Conservation (phyloP, 2,797 vertebrate species). For the Menidia menidia region DNA sequence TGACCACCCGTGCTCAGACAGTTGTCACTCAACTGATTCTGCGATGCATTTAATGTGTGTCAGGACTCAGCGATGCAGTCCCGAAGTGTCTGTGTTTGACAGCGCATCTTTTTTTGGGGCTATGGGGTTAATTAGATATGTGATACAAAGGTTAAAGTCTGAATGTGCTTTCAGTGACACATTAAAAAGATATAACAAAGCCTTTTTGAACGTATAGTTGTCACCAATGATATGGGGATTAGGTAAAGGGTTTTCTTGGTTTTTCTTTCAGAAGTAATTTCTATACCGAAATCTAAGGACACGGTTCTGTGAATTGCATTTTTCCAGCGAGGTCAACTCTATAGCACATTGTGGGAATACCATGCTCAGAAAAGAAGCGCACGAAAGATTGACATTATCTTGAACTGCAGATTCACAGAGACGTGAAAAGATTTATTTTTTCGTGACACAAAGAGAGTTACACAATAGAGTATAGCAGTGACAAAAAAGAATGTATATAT, state of each 20-base stretch:
- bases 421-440: background rate
- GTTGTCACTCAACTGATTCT: too few species aligned
- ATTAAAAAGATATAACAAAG: background rate
- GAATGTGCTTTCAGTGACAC: too few species aligned
- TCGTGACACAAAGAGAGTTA: constrained; percentile 21
- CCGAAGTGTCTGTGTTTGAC: too few species aligned
- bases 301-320: background rate
- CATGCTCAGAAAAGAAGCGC: background rate
- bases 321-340: constrained; percentile 27
- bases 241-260: background rate
- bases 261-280: constrained; percentile 2
- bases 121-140: too few species aligned
- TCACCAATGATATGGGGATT: background rate
- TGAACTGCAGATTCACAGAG: constrained; percentile 15
- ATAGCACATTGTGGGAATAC: background rate
- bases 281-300: background rate
- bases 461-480: background rate
- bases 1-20: too few species aligned
- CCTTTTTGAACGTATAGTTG: background rate
- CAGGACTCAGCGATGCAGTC: too few species aligned
- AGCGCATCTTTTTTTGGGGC: too few species aligned
- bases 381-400: background rate
- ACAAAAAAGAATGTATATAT: background rate
- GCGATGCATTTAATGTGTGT: too few species aligned
- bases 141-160: too few species aligned